phyloP scores from a whole-genome alignment of 2,113 vertebrate species.

The Gymnorhina tibicen region DNA sequence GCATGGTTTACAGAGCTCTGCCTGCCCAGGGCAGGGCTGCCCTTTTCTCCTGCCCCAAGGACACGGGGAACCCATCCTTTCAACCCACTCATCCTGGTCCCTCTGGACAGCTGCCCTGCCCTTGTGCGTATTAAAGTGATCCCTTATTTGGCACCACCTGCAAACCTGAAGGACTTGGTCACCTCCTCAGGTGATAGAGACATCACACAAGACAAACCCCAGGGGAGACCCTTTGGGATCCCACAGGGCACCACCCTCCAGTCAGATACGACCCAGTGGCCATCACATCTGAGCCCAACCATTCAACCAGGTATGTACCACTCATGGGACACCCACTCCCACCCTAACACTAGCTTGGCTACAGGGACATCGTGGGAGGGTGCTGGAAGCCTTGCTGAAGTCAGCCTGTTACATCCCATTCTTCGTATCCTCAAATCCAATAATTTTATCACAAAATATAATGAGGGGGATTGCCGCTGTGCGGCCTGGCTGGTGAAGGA shows the following conservation, averaged over 20 bases:
- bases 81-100: neutral
- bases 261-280: neutral
- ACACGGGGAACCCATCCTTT: neutral
- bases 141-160: neutral
- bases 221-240: neutral
- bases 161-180: neutral
- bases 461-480: no score
- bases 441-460: neutral
- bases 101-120: neutral
- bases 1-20: neutral
- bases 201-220: neutral
- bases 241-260: neutral
- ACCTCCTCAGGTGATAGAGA: neutral
- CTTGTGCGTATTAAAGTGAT: neutral
- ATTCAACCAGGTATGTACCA: fast-evolving
- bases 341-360: neutral
- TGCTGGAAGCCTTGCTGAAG: neutral
- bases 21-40: neutral
- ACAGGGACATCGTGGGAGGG: neutral
- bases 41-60: neutral
- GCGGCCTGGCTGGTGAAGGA: no score
- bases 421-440: neutral
- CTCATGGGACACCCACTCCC: fast-evolving
- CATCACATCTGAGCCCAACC: neutral
- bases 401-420: neutral